Evolutionary conservation across 2,113 vertebrate species (phyloP).

Genomic region (Poeciliopsis turrubarensis): DNA sequence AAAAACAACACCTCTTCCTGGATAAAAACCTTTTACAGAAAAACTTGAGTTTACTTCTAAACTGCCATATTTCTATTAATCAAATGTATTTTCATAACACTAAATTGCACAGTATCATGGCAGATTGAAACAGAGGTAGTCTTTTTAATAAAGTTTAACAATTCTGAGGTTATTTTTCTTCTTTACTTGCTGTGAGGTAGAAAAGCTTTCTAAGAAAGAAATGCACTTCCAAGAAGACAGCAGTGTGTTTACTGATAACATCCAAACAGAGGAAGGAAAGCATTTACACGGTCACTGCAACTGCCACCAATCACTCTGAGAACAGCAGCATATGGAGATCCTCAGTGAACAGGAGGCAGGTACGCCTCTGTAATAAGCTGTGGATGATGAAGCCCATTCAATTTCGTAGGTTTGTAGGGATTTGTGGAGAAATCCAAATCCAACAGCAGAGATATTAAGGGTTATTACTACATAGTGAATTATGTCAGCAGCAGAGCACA

Average conservation of each 20-base stretch:
- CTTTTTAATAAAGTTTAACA: background rate
- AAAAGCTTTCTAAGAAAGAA: background rate
- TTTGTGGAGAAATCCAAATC: conserved; percentile 62
- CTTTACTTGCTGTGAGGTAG: too few relatives aligned
- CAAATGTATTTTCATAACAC: too few relatives aligned
- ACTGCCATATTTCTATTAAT: too few relatives aligned
- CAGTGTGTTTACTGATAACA: background rate
- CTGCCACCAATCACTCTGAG: conserved; percentile 29
- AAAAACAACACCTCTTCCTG: too few relatives aligned
- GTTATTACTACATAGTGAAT: conserved; percentile 25
- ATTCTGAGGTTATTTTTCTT: background rate
- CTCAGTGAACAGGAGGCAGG: conserved; percentile 27
- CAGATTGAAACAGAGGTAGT: background rate
- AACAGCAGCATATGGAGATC: conserved; percentile 9
- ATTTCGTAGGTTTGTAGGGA: conserved; percentile 55
- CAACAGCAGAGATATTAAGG: conserved; percentile 48
- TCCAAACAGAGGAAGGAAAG: conserved; percentile 4
- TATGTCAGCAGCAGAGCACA: conserved; percentile 29
- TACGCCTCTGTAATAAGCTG: conserved; percentile 39
- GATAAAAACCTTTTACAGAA: too few relatives aligned
- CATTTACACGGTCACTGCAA: conserved; percentile 35
- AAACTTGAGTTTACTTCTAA: too few relatives aligned
- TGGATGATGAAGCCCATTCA: conserved; percentile 29
- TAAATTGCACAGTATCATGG: too few relatives aligned
- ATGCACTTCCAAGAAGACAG: background rate